A percentile compares a stretch with the other conserved stretches of the same genome.
These are phyloP conservation scores for Cydia strobilella DNA, from an alignment of 1,140 invertebrate genomes.

Conservation along the genomic window DNA sequence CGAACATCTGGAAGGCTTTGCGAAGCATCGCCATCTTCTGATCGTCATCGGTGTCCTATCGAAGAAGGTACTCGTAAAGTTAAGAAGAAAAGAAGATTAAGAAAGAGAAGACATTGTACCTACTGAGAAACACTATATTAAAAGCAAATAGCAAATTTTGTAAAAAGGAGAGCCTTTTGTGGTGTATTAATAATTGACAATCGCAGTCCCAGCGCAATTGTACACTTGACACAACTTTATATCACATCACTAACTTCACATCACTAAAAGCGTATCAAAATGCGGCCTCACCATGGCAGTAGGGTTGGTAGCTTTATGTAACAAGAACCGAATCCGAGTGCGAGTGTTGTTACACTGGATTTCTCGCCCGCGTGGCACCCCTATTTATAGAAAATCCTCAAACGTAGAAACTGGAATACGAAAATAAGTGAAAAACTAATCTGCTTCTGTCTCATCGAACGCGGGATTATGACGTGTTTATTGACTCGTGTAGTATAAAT, in stretches of 20 bases:
- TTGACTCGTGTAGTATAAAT: constrained; percentile 42
- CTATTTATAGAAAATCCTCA: constrained; percentile 75
- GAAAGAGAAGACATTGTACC: not conserved
- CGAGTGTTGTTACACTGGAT: constrained; percentile 78
- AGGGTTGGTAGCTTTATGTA: constrained; percentile 59
- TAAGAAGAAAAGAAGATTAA: constrained; percentile 26
- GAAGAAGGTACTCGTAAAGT: constrained; percentile 48
- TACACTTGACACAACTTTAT: constrained; percentile 42
- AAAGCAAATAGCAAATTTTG: not conserved
- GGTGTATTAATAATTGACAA: not conserved
- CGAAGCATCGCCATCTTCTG: constrained; percentile 93
- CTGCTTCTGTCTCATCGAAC: constrained; percentile 56
- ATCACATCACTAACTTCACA: constrained; percentile 40
- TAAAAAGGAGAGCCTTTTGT: not conserved
- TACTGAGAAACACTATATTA: not conserved
- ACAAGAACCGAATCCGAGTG: constrained; percentile 78
- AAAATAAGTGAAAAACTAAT: constrained; percentile 74
- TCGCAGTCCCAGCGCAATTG: not conserved
- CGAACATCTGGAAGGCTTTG: constrained; percentile 97
- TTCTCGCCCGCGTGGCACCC: constrained; percentile 64
- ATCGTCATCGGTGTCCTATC: constrained; percentile 86
- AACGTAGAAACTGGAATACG: constrained; percentile 61
- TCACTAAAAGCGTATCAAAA: constrained; percentile 41
- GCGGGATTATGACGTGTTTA: constrained; percentile 51
- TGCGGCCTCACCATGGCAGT: constrained; percentile 70